These are phyloP conservation scores for Protonemura montana DNA, from an alignment of 2,888 invertebrate genomes.

Conservation along the genomic window DNA sequence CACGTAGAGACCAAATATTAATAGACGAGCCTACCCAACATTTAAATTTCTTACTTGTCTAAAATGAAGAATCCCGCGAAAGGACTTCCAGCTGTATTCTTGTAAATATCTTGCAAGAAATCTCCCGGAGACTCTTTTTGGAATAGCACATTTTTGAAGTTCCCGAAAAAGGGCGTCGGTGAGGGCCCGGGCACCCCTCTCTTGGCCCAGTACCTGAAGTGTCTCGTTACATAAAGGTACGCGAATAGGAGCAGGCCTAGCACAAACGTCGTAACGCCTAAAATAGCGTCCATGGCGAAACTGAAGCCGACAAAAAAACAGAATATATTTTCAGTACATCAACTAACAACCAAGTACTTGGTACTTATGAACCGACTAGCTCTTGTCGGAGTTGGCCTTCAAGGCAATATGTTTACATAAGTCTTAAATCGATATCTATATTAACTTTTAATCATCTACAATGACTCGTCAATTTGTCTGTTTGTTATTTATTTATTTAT, in stretches of 20 bases:
- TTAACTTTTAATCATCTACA: no score
- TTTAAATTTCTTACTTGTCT: slow-evolving; percentile 2
- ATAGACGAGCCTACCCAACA: no score
- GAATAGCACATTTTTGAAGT: slow-evolving; percentile 24
- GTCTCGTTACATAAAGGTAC: slow-evolving; percentile 15
- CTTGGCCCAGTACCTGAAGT: slow-evolving; percentile 40
- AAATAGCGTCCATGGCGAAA: not conserved
- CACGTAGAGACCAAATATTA: no score
- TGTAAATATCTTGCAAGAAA: not conserved
- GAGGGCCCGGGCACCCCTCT: slow-evolving; percentile 21
- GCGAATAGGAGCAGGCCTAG: not conserved
- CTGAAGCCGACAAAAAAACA: not conserved
- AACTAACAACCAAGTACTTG: no score
- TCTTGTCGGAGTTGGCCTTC: no score
- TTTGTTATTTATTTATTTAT: no score
- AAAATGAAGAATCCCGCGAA: slow-evolving; percentile 20
- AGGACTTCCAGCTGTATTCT: not conserved
- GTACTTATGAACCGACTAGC: no score
- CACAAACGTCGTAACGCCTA: not conserved
- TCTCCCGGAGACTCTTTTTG: slow-evolving; percentile 39
- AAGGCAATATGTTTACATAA: no score
- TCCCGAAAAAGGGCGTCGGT: slow-evolving; percentile 35
- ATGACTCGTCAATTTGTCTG: no score
- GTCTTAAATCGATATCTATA: no score
- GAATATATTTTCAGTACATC: no score